Evolutionary conservation across 53 echinoderm and acorn worm species (phyloP).

Genomic region (Holothuria scabra): DNA sequence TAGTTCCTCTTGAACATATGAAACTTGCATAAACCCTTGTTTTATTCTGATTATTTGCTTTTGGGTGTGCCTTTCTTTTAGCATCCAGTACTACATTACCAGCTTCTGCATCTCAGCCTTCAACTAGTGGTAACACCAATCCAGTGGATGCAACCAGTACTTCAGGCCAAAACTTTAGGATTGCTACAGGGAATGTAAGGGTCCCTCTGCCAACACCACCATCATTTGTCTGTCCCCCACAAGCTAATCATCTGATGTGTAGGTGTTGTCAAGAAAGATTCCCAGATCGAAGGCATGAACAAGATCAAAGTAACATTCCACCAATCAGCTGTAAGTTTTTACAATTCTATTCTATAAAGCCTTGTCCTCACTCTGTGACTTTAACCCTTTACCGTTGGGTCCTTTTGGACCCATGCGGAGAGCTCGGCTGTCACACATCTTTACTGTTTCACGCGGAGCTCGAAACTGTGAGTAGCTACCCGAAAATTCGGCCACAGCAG

Average conservation of each 20-base stretch:
- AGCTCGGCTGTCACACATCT: no score
- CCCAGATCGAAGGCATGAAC: constrained; percentile 64
- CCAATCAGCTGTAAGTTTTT: constrained; percentile 69
- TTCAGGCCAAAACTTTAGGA: constrained; percentile 25
- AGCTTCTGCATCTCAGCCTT: no score
- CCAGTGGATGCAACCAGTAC: not conserved
- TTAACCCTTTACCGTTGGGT: no score
- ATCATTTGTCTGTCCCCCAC: constrained; percentile 43
- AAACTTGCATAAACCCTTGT: no score
- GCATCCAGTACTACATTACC: not conserved
- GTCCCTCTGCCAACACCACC: constrained; percentile 64
- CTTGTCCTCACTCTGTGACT: no score
- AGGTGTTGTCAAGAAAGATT: constrained; percentile 64
- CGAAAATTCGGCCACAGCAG: no score
- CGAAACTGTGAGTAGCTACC: no score
- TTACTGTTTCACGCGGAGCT: no score
- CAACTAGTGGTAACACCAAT: not conserved
- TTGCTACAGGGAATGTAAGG: constrained; percentile 29
- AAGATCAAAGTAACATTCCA: constrained; percentile 47
- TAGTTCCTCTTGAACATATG: no score
- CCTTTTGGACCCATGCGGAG: no score
- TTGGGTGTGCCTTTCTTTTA: not conserved
- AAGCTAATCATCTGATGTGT: constrained; percentile 58
- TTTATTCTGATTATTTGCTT: not conserved
- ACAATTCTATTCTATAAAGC: not conserved